Percentiles rank a stretch among this genome's conserved stretches.
phyloP scores from a whole-genome alignment of 2,797 vertebrate species.

The Aselliscus stoliczkanus region DNA sequence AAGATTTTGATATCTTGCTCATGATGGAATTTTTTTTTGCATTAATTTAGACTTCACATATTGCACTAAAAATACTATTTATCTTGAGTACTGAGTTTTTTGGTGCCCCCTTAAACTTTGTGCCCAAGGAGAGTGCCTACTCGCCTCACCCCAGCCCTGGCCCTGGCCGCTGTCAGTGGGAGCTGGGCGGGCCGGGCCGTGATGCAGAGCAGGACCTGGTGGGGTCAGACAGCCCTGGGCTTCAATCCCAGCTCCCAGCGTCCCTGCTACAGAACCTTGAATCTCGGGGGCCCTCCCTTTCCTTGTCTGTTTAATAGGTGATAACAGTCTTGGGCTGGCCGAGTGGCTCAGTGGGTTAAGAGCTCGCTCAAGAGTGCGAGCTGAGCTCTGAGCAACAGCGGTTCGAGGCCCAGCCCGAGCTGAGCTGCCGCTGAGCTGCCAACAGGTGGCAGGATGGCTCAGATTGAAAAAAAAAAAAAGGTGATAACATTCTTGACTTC shows the following conservation, averaged over 20 bases:
- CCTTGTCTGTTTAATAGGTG: not conserved
- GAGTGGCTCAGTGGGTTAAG: too few relatives aligned
- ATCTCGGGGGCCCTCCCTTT: not conserved
- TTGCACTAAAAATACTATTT: not conserved
- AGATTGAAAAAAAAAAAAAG: too few relatives aligned
- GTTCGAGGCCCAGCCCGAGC: too few relatives aligned
- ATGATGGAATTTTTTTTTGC: not conserved
- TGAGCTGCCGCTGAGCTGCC: too few relatives aligned
- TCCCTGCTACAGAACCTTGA: not conserved
- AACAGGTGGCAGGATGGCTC: too few relatives aligned
- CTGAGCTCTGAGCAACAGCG: too few relatives aligned
- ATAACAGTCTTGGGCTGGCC: not conserved
- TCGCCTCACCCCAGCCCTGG: not conserved
- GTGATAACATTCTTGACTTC: not conserved
- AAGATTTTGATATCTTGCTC: constrained; percentile 13
- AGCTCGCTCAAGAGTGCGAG: too few relatives aligned
- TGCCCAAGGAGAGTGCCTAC: not conserved
- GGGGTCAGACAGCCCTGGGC: not conserved
- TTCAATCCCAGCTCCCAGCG: not conserved
- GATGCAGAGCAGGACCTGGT: not conserved
- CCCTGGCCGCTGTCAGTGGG: not conserved
- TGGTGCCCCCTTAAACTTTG: not conserved
- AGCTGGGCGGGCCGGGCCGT: not conserved
- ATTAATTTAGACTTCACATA: not conserved
- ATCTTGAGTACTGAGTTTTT: not conserved